These are phyloP conservation scores for Eristalis pertinax DNA, from an alignment of 2,888 invertebrate genomes.

Conservation along the genomic window DNA sequence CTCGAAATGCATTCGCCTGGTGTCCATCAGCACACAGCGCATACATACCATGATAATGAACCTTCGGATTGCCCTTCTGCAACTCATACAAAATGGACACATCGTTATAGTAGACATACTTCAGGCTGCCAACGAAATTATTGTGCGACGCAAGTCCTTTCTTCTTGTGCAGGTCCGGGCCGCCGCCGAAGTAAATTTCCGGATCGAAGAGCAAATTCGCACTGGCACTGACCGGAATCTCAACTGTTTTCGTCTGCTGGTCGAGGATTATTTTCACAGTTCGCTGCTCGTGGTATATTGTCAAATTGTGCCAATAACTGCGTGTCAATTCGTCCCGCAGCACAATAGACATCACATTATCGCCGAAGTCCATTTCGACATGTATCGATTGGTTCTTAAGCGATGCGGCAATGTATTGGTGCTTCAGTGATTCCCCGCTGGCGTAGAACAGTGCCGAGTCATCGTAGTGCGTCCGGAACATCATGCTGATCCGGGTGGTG, in stretches of 20 bases:
- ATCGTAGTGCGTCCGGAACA: constrained; percentile 95
- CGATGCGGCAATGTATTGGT: constrained; percentile 94
- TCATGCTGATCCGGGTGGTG: constrained; percentile 91
- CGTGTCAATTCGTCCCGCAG: constrained; percentile 88
- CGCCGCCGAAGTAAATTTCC: constrained; percentile 95
- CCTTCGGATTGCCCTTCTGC: constrained; percentile 92
- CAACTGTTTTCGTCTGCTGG: constrained; percentile 86
- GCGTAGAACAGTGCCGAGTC: constrained; percentile 96
- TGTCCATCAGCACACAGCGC: neutral
- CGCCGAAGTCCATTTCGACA: constrained; percentile 93
- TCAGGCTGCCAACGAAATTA: constrained; percentile 93
- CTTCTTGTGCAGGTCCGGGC: constrained; percentile 91
- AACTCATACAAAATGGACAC: constrained; percentile 94
- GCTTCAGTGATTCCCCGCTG: constrained; percentile 91
- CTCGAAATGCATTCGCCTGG: constrained; percentile 1
- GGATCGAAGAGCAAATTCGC: constrained; percentile 93
- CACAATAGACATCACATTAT: constrained; percentile 87
- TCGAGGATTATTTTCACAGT: constrained; percentile 89
- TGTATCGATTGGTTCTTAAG: constrained; percentile 91
- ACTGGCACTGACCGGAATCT: constrained; percentile 84
- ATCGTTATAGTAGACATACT: constrained; percentile 96
- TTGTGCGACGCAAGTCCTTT: constrained; percentile 90
- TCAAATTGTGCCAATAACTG: constrained; percentile 94
- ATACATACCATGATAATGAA: constrained; percentile 86
- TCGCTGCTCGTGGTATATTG: constrained; percentile 90